Percentiles rank a stretch among this genome's conserved stretches.
phyloP scores from a whole-genome alignment of 2,797 vertebrate genomes.

The Atherinosoma microstoma region DNA sequence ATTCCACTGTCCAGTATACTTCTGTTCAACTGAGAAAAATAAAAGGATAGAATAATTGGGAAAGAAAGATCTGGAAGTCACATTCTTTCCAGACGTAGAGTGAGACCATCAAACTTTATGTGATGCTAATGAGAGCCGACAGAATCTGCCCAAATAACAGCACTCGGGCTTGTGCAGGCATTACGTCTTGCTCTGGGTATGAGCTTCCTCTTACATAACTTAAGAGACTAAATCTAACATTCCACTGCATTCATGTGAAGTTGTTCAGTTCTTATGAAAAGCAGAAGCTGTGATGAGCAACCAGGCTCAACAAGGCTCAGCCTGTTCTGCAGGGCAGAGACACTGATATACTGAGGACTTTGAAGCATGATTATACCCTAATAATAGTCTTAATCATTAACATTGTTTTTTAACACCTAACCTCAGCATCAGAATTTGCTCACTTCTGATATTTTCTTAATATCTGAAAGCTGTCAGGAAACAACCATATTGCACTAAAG shows the following conservation, averaged over 20 bases:
- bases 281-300: conserved; percentile 54
- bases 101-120: conserved; percentile 56
- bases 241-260: conserved; percentile 71
- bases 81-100: conserved; percentile 67
- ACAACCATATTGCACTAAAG: conserved; percentile 37
- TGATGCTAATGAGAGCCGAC: conserved; percentile 73
- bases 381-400: conserved; percentile 23
- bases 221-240: conserved; percentile 70
- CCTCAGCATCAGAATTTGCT: conserved; percentile 1
- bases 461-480: conserved; percentile 45
- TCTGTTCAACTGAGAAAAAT: not conserved
- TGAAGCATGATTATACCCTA: conserved; percentile 18
- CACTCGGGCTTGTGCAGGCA: conserved; percentile 65
- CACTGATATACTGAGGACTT: conserved; percentile 27
- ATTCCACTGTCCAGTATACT: not conserved
- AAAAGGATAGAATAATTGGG: not conserved
- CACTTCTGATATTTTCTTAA: conserved; percentile 23
- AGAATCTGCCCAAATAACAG: conserved; percentile 67
- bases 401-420: conserved; percentile 29
- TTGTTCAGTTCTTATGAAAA: conserved; percentile 73
- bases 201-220: conserved; percentile 79
- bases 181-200: conserved; percentile 73
- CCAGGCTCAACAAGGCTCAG: conserved; percentile 46
- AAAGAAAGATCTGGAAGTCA: conserved; percentile 38
- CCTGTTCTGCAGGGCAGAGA: conserved; percentile 47